Evolutionary conservation across 2,797 vertebrate species (phyloP), one percentile per base, ranked within the genome.

Genomic region (Channallabes apus): DNA sequence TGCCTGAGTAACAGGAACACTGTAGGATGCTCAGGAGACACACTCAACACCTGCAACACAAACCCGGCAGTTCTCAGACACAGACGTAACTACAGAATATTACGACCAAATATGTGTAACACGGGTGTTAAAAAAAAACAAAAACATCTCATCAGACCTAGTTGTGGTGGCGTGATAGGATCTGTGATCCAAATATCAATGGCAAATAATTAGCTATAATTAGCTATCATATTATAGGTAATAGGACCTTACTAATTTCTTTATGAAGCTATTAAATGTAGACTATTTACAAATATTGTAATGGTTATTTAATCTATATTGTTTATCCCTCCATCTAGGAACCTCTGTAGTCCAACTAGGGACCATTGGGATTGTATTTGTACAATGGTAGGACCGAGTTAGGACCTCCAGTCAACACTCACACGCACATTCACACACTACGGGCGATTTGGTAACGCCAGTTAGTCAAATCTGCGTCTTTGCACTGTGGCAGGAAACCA

Each of bases 1-100:
- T 98, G 98, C 82, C 96, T 96, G 89, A 99, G 90, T 62, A 96
- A 94, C 87, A 99, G 90, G 85, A 96, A 93, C 79, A 97, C 90
- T 61, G 91, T 91, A 9, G 98, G 96, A 82, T 97, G 95, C 5
- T 98, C 96, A 59, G 97, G 96, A 62, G 95, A 95, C 76, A 89
- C 94, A 85, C 93, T 96, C 87, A 99, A 93, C 84, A 94, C 96
- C 98, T 99, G 93, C 54, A 59, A 77, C 59, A 82, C 20, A 64
- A 18, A 64, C 46, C 64, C 83, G 2, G n/a, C 32, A 41, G 4
- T 62, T 51, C 24, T 65, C 38, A 82, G 11, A 67, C 3, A 64
- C 20, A 56, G 8, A 54, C 29, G 0, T 27, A 51, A 27, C 27
- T 11, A 54, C 51, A 54, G 51, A 14, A 29, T 32, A 56, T 14